Evolutionary conservation across 2,888 invertebrate genomes (phyloP).

Genomic region (Nephrotoma guestfalica): DNA sequence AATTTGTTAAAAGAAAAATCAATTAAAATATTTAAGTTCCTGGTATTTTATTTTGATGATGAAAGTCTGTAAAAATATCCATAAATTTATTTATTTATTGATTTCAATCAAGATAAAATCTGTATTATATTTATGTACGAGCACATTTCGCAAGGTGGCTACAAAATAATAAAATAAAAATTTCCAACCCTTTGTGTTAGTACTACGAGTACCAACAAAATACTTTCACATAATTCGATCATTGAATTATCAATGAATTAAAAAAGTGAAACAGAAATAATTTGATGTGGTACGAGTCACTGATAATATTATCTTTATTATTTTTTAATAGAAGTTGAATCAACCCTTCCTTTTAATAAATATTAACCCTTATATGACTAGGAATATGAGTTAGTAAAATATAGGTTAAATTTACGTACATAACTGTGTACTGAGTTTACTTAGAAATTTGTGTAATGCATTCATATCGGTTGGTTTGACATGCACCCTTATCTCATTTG

Average conservation of each 20-base stretch:
- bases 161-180: background rate
- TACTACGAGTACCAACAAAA: background rate
- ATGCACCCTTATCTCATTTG: background rate
- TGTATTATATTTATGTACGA: background rate
- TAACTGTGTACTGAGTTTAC: background rate
- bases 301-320: background rate
- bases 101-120: background rate
- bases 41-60: background rate
- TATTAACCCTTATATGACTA: background rate
- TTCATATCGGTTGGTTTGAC: background rate
- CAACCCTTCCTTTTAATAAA: background rate
- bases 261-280: background rate
- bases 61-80: background rate
- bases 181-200: background rate
- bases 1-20: background rate
- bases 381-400: background rate
- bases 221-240: background rate
- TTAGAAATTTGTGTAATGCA: background rate
- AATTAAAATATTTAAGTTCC: background rate
- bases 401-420: background rate
- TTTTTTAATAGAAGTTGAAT: background rate
- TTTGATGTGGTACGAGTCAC: background rate
- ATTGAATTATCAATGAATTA: background rate
- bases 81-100: background rate
- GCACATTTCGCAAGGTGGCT: background rate